Base-by-base conservation (phyloP, 1,140 invertebrate species). In the Macrotrachela quadricornifera region DNA sequence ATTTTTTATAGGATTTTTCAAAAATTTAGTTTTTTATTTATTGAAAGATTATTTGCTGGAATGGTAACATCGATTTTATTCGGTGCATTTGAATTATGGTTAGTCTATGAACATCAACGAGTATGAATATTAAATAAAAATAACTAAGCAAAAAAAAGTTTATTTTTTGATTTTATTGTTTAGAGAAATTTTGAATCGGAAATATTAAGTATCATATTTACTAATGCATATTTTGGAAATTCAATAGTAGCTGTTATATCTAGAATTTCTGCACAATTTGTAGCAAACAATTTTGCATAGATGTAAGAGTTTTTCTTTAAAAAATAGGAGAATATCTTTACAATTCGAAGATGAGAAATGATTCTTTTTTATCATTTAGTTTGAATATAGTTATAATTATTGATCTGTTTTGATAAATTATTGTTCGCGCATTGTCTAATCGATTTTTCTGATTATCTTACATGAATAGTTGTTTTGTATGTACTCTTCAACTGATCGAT, bases 1-100 rank as follows among this genome's bases (percentile, higher is more conserved):
- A 59, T 80, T 38, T 63, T 79, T 13, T 80, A 80, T 63, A 70
- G 75, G 68, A 70, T 75, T 56, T 75, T 71, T 59, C 60, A 61
- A 51, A 69, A 70, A 50, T 73, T 75, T 57, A 64, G 64, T 50
- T 63, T 74, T 16, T 57, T 74, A 40, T 65, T 78, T 61, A 15
- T 75, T 39, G 77, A 77, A 11, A 66, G 78, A 14, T 61, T 80
- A 14, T 68, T 80, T 39, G 78, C 79, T 38, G 79, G 79, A 8
- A 75, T 79, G 56, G 76, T 79, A 0, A 80, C 79, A 1, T 79
- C 78, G 0, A 79, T 81, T 54, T 64, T 81, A 0, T 81, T 78
- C 62, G 79, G 78, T 38, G 76, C 77, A 6, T 81, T 80, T 64
- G 79, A 81, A 66, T 78, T 78, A 0, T 81, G 79, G 79, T 73